Evolutionary conservation across 2,797 vertebrate species (phyloP).

Genomic region (Sternotherus odoratus): DNA sequence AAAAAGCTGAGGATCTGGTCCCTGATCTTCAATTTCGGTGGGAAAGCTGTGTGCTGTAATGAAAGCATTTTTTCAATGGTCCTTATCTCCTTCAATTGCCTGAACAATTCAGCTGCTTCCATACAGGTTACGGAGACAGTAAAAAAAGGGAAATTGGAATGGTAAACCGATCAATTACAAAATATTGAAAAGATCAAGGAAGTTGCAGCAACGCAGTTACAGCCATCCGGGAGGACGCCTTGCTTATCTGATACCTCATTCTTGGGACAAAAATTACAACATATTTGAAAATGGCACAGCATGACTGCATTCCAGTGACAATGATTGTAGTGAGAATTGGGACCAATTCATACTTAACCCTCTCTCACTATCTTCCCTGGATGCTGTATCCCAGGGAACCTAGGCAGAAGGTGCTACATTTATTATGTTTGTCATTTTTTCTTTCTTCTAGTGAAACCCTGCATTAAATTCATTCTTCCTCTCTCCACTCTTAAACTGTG

Average conservation of each 20-base stretch:
- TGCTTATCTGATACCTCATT: conserved; percentile 24
- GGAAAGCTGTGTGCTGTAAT: background rate
- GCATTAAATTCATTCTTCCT: conserved; percentile 18
- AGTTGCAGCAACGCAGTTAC: conserved; percentile 5
- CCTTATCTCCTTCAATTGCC: conserved; percentile 8
- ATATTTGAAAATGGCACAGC: conserved; percentile 59
- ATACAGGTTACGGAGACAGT: conserved; percentile 2
- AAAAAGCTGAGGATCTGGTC: background rate
- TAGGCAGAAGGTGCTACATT: conserved; percentile 40
- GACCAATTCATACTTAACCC: conserved; percentile 39
- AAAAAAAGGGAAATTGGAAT: conserved; percentile 48
- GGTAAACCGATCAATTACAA: conserved; percentile 36
- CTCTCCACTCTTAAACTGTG: conserved; percentile 15
- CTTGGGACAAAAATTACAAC: conserved; percentile 44
- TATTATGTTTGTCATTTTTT: conserved; percentile 42
- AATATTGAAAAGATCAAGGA: conserved; percentile 55
- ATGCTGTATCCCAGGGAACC: conserved; percentile 55
- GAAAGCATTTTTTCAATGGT: conserved; percentile 14
- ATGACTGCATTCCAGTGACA: conserved; percentile 36
- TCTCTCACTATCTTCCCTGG: conserved; percentile 17
- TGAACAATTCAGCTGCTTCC: background rate
- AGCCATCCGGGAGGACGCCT: conserved; percentile 25
- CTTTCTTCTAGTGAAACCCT: background rate
- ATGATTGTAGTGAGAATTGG: conserved; percentile 67
- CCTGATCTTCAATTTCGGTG: conserved; percentile 14